These are phyloP conservation scores for Lepidurus couesii DNA, from an alignment of 1,140 invertebrate genomes.

Conservation along the genomic window DNA sequence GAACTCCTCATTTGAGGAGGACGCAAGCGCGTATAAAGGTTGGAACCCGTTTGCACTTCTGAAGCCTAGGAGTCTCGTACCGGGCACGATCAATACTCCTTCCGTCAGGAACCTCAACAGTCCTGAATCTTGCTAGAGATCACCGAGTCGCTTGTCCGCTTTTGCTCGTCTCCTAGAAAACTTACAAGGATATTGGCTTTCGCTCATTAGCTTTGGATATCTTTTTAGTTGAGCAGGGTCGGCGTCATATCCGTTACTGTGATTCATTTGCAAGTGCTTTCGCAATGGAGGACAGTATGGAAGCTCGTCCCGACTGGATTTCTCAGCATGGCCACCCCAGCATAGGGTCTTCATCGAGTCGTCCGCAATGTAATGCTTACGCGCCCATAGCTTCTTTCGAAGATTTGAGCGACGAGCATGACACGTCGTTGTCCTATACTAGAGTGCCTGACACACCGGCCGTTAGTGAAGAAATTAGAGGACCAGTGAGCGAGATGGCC, in stretches of 20 bases:
- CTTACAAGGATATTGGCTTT: neutral
- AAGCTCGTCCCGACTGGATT: neutral
- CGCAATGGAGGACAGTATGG: conserved; percentile 36
- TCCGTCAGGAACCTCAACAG: neutral
- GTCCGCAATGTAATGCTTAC: conserved; percentile 7
- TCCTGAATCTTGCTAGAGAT: neutral
- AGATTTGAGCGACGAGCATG: conserved; percentile 67
- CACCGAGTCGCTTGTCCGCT: neutral
- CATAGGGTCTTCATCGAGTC: neutral
- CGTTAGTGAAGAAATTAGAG: conserved; percentile 33
- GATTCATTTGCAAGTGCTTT: conserved; percentile 31
- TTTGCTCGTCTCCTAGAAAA: neutral
- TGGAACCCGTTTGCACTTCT: neutral
- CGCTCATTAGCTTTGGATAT: neutral
- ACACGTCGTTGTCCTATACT: conserved; percentile 37
- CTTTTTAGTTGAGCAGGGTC: neutral
- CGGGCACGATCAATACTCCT: conserved; percentile 14
- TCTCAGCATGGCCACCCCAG: neutral
- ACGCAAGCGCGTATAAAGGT: neutral
- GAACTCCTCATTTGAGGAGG: neutral
- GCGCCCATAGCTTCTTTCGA: conserved; percentile 89
- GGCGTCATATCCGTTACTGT: neutral
- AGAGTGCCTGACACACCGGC: conserved; percentile 34
- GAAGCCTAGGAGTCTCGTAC: neutral
- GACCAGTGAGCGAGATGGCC: conserved; percentile 29